These are phyloP conservation scores for Falcunculus frontatus DNA, from an alignment of 2,113 vertebrate species.

Conservation along the genomic window DNA sequence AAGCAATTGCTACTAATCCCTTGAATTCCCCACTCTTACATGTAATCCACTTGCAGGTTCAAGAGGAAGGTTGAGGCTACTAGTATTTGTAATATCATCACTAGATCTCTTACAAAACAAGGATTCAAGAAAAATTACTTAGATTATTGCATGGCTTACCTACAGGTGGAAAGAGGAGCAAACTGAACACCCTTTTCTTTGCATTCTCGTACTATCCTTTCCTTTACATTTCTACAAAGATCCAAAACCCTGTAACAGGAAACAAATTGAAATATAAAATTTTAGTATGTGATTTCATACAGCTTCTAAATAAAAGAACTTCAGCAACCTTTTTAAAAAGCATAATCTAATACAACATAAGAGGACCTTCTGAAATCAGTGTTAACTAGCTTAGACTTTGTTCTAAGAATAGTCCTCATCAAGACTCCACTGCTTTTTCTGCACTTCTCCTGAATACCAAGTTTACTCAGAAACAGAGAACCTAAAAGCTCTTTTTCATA, in stretches of 20 bases:
- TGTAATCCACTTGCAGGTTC: neutral
- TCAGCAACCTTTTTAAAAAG: neutral
- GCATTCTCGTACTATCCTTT: slow-evolving; percentile 89
- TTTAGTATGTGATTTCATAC: neutral
- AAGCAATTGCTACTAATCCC: slow-evolving; percentile 66
- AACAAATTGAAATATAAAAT: neutral
- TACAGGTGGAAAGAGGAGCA: slow-evolving; percentile 89
- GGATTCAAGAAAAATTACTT: neutral
- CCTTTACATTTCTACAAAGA: slow-evolving; percentile 95
- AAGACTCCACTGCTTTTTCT: neutral
- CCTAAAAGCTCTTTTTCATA: neutral
- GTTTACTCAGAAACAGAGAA: neutral
- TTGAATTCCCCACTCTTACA: slow-evolving; percentile 36
- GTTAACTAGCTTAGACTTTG: neutral
- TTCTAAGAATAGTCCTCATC: neutral
- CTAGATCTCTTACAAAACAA: neutral
- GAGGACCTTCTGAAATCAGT: neutral
- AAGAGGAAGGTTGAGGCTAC: neutral
- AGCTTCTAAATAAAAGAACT: neutral
- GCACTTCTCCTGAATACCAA: neutral
- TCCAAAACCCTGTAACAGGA: slow-evolving; percentile 86
- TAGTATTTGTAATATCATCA: neutral
- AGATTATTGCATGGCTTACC: slow-evolving; percentile 72
- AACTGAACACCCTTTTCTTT: slow-evolving; percentile 97
- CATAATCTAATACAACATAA: neutral